Percentiles rank a stretch among this genome's conserved stretches.
These are phyloP conservation scores for Macquaria australasica DNA, from an alignment of 2,113 vertebrate genomes.

Conservation along the genomic window DNA sequence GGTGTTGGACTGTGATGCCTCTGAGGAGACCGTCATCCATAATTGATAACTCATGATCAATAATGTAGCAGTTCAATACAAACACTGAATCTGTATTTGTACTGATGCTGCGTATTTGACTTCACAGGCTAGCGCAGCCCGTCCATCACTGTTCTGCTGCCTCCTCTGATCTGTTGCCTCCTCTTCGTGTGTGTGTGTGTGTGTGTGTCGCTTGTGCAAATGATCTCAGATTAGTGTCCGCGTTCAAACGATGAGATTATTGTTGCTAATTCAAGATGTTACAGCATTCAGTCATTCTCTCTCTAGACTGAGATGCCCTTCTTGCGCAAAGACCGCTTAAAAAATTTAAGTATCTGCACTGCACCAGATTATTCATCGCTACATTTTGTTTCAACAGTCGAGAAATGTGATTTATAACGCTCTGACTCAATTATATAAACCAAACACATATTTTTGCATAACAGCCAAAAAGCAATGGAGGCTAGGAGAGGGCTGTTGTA, in stretches of 20 bases:
- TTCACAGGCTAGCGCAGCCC: constrained; percentile 54
- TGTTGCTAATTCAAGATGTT: constrained; percentile 76
- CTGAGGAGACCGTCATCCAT: constrained; percentile 73
- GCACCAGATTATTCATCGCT: constrained; percentile 78
- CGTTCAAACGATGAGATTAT: constrained; percentile 72
- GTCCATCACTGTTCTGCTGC: constrained; percentile 58
- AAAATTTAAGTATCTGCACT: constrained; percentile 84
- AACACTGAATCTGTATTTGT: constrained; percentile 75
- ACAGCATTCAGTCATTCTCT: constrained; percentile 67
- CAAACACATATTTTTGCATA: constrained; percentile 67
- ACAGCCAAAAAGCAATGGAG: constrained; percentile 51
- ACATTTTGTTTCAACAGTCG: constrained; percentile 68
- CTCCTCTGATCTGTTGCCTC: constrained; percentile 59
- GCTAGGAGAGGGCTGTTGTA: constrained; percentile 31
- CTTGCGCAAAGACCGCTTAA: constrained; percentile 76
- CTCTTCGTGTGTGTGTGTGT: constrained; percentile 7
- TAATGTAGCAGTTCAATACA: constrained; percentile 82
- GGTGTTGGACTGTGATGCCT: constrained; percentile 65
- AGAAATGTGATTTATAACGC: constrained; percentile 76
- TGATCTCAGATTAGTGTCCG: constrained; percentile 58
- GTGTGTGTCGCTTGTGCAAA: constrained; percentile 20
- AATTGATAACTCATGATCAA: constrained; percentile 78
- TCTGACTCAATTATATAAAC: constrained; percentile 74
- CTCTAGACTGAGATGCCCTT: constrained; percentile 65
- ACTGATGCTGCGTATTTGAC: constrained; percentile 63